These are phyloP conservation scores for Heliconius eleuchia DNA, from an alignment of 1,140 invertebrate genomes.

Conservation along the genomic window DNA sequence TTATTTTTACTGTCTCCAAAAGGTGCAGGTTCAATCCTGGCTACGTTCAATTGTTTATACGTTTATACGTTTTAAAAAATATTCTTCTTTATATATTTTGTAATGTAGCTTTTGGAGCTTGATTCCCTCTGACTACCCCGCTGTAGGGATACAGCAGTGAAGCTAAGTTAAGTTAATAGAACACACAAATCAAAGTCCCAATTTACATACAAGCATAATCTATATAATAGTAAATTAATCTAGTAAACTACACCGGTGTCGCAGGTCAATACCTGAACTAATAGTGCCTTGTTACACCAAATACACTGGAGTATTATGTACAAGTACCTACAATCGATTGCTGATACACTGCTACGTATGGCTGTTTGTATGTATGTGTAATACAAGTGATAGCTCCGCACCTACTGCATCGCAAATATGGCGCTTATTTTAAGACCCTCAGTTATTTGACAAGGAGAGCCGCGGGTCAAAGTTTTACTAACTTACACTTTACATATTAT, in stretches of 20 bases:
- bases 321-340: neutral
- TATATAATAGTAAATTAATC: neutral
- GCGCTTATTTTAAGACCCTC: too few relatives aligned
- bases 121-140: too few relatives aligned
- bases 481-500: too few relatives aligned
- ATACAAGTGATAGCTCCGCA: neutral
- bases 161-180: neutral
- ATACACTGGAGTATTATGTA: constrained; percentile 9
- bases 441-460: too few relatives aligned
- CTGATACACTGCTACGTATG: neutral
- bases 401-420: neutral
- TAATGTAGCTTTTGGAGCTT: too few relatives aligned
- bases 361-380: neutral
- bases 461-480: too few relatives aligned
- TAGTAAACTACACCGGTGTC: neutral
- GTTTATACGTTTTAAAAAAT: too few relatives aligned
- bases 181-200: neutral
- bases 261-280: neutral
- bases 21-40: too few relatives aligned
- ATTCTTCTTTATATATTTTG: too few relatives aligned
- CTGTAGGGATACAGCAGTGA: too few relatives aligned
- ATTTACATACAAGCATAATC: neutral
- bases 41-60: too few relatives aligned
- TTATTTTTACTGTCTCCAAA: too few relatives aligned
- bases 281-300: neutral